phyloP scores from a whole-genome alignment of 2,888 invertebrate species.

The Drosophila gaucha region DNA sequence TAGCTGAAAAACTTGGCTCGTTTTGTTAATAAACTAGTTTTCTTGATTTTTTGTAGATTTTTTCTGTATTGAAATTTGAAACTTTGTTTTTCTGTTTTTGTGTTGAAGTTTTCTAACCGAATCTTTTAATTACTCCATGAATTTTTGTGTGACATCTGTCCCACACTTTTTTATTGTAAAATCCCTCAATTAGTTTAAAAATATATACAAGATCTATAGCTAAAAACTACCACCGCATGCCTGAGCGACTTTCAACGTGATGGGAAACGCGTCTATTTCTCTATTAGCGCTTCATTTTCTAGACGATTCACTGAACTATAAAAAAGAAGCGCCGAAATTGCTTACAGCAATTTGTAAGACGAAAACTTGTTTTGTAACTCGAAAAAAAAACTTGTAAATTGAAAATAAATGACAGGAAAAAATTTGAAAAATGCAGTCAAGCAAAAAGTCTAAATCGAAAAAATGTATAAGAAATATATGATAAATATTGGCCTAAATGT shows the following conservation, averaged over 20 bases:
- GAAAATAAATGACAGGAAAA: slow-evolving; percentile 2
- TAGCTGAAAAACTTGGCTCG: not conserved
- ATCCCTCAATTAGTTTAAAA: slow-evolving; percentile 35
- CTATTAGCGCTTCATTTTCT: slow-evolving; percentile 29
- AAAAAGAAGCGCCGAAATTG: slow-evolving; percentile 28
- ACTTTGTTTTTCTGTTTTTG: not conserved
- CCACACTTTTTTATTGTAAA: slow-evolving; percentile 7
- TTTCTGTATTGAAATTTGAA: not conserved
- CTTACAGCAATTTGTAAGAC: slow-evolving; percentile 20
- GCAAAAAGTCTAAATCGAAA: slow-evolving; percentile 3
- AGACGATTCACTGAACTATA: slow-evolving; percentile 21
- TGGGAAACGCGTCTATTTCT: slow-evolving; percentile 34
- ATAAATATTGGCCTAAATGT: not conserved
- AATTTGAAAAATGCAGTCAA: slow-evolving; percentile 12
- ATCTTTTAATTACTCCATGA: not conserved
- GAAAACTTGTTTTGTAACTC: slow-evolving; percentile 41
- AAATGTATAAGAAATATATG: not conserved
- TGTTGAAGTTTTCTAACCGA: no score
- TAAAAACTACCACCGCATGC: slow-evolving; percentile 49
- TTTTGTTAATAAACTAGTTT: not conserved
- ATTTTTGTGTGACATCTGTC: not conserved
- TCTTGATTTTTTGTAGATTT: not conserved
- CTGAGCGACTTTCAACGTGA: slow-evolving; percentile 12
- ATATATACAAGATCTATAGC: slow-evolving; percentile 24
- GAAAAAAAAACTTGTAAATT: slow-evolving; percentile 26